phyloP scores from a whole-genome alignment of 2,888 invertebrate genomes.

The Agrochola litura region DNA sequence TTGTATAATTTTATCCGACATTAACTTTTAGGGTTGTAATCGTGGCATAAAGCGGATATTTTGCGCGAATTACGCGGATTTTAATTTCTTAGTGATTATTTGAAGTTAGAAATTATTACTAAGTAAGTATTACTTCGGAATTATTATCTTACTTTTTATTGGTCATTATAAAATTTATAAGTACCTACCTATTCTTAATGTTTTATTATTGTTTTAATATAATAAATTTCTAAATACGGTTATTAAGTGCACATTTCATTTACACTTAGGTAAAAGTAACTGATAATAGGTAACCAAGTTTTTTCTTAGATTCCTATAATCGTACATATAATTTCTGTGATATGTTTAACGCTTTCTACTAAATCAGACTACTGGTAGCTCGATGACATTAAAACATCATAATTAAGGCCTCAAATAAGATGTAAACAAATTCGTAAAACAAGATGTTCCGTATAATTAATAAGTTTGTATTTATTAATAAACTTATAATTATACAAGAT shows the following conservation, averaged over 20 bases:
- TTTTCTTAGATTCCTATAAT: background rate
- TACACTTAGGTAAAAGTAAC: background rate
- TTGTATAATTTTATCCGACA: slow-evolving; percentile 71
- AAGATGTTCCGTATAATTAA: slow-evolving; percentile 62
- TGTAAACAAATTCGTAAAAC: slow-evolving; percentile 58
- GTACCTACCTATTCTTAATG: background rate
- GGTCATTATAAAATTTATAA: slow-evolving; percentile 1
- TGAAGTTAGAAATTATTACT: slow-evolving; percentile 3
- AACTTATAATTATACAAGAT: slow-evolving; percentile 48
- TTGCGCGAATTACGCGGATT: slow-evolving; percentile 41
- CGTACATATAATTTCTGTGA: background rate
- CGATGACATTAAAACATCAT: slow-evolving; percentile 51
- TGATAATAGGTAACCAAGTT: background rate
- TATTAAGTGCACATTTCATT: background rate
- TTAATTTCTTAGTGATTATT: slow-evolving; percentile 53
- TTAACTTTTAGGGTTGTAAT: slow-evolving; percentile 71
- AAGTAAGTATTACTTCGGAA: slow-evolving; percentile 5
- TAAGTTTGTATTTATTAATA: slow-evolving; percentile 53
- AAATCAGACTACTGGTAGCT: slow-evolving; percentile 30
- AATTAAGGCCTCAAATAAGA: slow-evolving; percentile 61
- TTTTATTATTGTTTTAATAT: background rate
- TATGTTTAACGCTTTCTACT: slow-evolving; percentile 24
- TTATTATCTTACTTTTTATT: slow-evolving; percentile 31
- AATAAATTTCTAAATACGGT: background rate
- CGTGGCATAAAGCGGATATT: slow-evolving; percentile 56